Base-by-base conservation (phyloP, 2,113 vertebrate genomes). In the Vimba vimba region DNA sequence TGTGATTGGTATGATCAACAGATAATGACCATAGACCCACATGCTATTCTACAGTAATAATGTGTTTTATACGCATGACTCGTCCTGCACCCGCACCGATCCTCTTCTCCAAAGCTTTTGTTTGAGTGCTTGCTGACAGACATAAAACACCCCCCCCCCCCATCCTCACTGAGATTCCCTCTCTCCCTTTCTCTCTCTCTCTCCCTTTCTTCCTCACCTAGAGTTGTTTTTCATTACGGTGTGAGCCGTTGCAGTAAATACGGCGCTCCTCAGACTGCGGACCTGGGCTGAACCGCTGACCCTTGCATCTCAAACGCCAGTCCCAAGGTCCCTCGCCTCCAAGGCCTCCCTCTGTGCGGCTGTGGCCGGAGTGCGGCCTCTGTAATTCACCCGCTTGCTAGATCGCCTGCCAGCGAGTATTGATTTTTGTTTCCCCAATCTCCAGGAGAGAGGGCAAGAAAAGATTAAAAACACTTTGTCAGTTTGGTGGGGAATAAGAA, bases 401-500 rank as follows among this genome's bases (percentile, higher is more conserved):
- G 97, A 99, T 98, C 96, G 97, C 97, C 97, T 99, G 98, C 98
- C 97, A 99, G 95, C 95, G 90, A 17, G 94, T 98, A 99, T 99
- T 98, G 98, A 99, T 99, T 99, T 99, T 98, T 98, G 96, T 96
- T 98, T 97, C 97, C 93, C 97, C 97, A 98, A 99, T 98, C 97
- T 98, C 96, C 96, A 97, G 94, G 95, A 97, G 97, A 97, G 96
- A 97, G 96, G 96, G 97, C 95, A 97, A 97, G 96, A 98, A 99
- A 98, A 99, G 98, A 99, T 99, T 99, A 99, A 99, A 99, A 99
- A 99, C 98, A 99, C 97, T 95, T 95, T 99, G 98, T 99, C 98
- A 99, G 98, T 98, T 98, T 97, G 97, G 97, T 97, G 95, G 97
- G 97, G 97, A 99, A 97, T 99, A 98, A 98, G 97, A 98, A 99